Conservation (phyloP, 2,797 vertebrate genomes). For the Phoebastria nigripes region DNA sequence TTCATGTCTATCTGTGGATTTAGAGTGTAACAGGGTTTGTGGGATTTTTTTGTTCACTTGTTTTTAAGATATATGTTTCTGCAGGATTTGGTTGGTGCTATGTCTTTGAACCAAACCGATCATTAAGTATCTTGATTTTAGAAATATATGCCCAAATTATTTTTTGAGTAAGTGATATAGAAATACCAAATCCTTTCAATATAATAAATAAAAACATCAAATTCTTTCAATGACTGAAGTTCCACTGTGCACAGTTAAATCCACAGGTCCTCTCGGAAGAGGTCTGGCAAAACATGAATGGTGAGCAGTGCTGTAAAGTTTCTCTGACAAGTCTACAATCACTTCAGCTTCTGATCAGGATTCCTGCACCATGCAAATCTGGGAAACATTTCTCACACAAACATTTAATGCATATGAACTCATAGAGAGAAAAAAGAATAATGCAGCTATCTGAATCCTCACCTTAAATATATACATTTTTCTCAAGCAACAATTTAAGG, state of each 20-base stretch:
- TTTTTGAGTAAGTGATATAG: conserved; percentile 18
- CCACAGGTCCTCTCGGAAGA: conserved; percentile 76
- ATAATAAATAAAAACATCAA: neutral
- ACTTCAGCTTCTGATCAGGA: conserved; percentile 34
- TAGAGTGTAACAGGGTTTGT: conserved; percentile 69
- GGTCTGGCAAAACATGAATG: conserved; percentile 75
- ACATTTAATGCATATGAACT: conserved; percentile 42
- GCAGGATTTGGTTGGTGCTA: neutral
- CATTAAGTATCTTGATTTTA: conserved; percentile 34
- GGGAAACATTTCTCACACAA: conserved; percentile 40
- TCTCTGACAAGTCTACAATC: conserved; percentile 55
- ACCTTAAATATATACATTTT: neutral
- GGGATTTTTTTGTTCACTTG: neutral
- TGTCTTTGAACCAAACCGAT: conserved; percentile 11
- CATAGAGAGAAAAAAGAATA: neutral
- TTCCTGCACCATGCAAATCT: conserved; percentile 19
- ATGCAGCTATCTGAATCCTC: conserved; percentile 3
- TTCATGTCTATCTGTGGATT: conserved; percentile 76
- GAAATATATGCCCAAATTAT: neutral
- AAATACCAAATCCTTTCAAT: conserved; percentile 16
- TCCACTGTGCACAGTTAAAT: conserved; percentile 76
- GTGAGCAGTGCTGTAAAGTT: conserved; percentile 78
- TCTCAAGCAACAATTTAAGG: conserved; percentile 13
- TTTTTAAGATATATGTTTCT: neutral
- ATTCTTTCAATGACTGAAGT: conserved; percentile 7